A percentile compares a stretch with the other conserved stretches of the same genome.
phyloP scores from a whole-genome alignment of 2,888 invertebrate genomes.

The Synanthedon andrenaeformis region DNA sequence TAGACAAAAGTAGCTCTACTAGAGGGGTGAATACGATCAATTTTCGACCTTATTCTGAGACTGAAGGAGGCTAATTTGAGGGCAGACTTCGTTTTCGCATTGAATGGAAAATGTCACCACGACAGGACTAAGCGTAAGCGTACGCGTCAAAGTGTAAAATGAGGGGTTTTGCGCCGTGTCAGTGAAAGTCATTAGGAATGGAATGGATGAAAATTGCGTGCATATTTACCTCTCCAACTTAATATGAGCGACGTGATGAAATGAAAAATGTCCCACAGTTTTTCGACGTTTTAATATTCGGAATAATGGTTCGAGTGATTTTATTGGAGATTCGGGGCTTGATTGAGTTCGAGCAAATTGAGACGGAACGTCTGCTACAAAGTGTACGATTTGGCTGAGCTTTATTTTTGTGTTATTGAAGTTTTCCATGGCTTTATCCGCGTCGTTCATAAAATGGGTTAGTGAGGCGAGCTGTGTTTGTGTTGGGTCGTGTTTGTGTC shows the following conservation, averaged over 20 bases:
- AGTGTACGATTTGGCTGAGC: background rate
- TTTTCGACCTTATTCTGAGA: slow-evolving; percentile 35
- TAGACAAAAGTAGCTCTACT: slow-evolving; percentile 60
- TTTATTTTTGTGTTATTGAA: background rate
- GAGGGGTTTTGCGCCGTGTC: slow-evolving; percentile 67
- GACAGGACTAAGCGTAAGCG: slow-evolving; percentile 63
- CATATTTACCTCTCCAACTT: slow-evolving; percentile 63
- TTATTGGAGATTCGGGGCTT: slow-evolving; percentile 24
- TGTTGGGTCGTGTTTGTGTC: background rate
- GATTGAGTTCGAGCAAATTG: slow-evolving; percentile 13
- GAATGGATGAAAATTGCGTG: slow-evolving; percentile 68
- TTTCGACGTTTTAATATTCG: slow-evolving; percentile 24
- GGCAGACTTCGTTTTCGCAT: slow-evolving; percentile 29
- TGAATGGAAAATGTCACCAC: slow-evolving; percentile 61
- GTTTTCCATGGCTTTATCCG: background rate
- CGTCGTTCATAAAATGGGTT: background rate
- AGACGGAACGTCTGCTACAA: background rate
- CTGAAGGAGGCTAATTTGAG: slow-evolving; percentile 22
- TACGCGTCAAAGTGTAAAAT: slow-evolving; percentile 71
- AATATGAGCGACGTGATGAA: slow-evolving; percentile 56
- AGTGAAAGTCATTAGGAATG: slow-evolving; percentile 69
- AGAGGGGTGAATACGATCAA: slow-evolving; percentile 19
- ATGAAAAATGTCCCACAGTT: slow-evolving; percentile 45
- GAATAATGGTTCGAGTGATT: slow-evolving; percentile 19
- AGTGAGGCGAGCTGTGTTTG: background rate